Base-by-base conservation (phyloP, 2,113 vertebrate species). In the Lathamus discolor region DNA sequence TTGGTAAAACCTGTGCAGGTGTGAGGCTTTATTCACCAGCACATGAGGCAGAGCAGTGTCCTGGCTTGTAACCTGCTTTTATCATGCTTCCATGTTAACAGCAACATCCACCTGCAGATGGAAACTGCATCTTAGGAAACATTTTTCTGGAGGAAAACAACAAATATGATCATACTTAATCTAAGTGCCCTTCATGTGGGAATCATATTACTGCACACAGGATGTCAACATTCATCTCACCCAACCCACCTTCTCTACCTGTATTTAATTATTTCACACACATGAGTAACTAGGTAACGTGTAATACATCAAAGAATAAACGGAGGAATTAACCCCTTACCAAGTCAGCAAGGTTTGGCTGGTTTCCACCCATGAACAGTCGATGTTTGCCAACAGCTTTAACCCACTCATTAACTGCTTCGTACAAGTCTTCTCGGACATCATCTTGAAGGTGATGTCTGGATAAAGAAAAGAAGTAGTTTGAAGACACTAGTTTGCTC, bases 321-420 rank as follows among this genome's bases (percentile, higher is more conserved):
- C 3, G 6, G 27, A 93, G 62, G 39, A 84, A 86, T 52, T 46
- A 63, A 33, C 4, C 14, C 57, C 98, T 98, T 97, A 99, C 99
- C 99, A 99, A 97, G 94, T 99, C 99, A 13, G 99, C 99, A 5
- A 99, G 98, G 96, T 99, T 99, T 0, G 99, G 99, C 39, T 97
- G 91, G 52, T 98, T 98, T 93, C 99, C 99, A 1, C 99, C 99
- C 99, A 99, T 99, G 96, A 99, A 99, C 63, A 97, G 98, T 90
- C 98, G 98, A 59, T 99, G 97, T 86, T 98, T 98, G 82, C 99
- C 99, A 41, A 99, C 95, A 9, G 99, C 99, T 16, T 98, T 97
- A 59, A 99, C 98, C 99, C 99, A 99, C 46, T 99, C 95, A 3
- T 99, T 96, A 17, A 98, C 99, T 0, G 99, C 99, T 88, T 98